Evolutionary conservation across 2,113 vertebrate species (phyloP).

Genomic region (Tapirus terrestris): DNA sequence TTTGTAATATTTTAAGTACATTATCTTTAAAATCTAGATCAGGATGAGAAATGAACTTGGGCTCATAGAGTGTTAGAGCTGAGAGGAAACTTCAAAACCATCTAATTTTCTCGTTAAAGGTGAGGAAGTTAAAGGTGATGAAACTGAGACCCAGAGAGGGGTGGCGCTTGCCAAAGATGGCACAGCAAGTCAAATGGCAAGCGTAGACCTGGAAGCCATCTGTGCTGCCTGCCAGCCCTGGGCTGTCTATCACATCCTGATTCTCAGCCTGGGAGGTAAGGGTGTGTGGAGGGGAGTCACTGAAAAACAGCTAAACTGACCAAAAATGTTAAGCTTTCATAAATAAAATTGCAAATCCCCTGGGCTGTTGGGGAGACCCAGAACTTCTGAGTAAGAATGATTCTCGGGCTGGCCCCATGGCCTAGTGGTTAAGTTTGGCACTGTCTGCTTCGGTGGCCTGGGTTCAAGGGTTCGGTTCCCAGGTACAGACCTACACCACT

Average conservation of each 20-base stretch:
- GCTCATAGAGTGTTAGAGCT: constrained; percentile 28
- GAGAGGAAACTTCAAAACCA: constrained; percentile 53
- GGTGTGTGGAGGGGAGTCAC: neutral
- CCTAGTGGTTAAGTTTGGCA: too few relatives aligned
- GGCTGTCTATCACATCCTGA: neutral
- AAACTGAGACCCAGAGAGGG: neutral
- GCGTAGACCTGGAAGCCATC: too few relatives aligned
- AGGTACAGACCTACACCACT: too few relatives aligned
- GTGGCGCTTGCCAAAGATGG: neutral
- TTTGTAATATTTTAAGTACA: constrained; percentile 75
- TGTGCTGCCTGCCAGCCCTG: neutral
- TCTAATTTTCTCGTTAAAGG: neutral
- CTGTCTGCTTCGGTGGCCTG: too few relatives aligned
- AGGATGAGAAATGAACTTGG: constrained; percentile 68
- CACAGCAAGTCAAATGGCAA: neutral
- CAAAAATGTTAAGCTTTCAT: neutral
- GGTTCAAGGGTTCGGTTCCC: too few relatives aligned
- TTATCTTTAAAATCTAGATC: constrained; percentile 79
- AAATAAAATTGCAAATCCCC: neutral
- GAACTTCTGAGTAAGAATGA: neutral
- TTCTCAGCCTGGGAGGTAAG: neutral
- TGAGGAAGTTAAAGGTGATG: neutral
- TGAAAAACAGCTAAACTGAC: too few relatives aligned
- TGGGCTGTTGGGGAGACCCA: neutral
- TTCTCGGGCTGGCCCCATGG: neutral